Percentiles rank a stretch among this genome's conserved stretches.
phyloP scores from a whole-genome alignment of 1,140 invertebrate species.

The Psilanteris sp. region DNA sequence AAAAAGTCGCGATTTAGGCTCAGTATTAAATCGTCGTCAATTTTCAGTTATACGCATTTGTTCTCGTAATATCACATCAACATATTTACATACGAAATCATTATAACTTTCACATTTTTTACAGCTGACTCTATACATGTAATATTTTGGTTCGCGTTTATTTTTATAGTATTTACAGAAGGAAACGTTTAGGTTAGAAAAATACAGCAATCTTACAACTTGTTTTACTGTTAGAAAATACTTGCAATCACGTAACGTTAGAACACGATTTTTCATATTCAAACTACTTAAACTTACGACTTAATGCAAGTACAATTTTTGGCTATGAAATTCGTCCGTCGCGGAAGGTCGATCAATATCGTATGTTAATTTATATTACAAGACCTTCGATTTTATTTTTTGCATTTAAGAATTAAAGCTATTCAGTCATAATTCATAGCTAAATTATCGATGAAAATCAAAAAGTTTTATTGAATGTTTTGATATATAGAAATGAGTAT shows the following conservation, averaged over 20 bases:
- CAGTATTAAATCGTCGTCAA: slow-evolving; percentile 60
- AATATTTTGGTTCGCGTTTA: slow-evolving; percentile 35
- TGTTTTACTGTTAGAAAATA: slow-evolving; percentile 59
- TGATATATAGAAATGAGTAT: slow-evolving; percentile 3
- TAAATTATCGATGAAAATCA: slow-evolving; percentile 24
- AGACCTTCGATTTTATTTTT: slow-evolving; percentile 36
- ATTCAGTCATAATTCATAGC: slow-evolving; percentile 26
- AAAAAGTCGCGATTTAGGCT: slow-evolving; percentile 65
- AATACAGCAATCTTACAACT: slow-evolving; percentile 74
- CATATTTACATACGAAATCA: slow-evolving; percentile 69
- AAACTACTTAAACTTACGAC: slow-evolving; percentile 55
- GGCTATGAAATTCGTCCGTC: slow-evolving; percentile 61
- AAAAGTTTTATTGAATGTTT: slow-evolving; percentile 21
- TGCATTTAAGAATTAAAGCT: slow-evolving; percentile 24
- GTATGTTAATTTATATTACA: slow-evolving; percentile 53
- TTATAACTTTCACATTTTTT: slow-evolving; percentile 53
- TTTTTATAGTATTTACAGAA: slow-evolving; percentile 68
- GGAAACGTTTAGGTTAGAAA: slow-evolving; percentile 77
- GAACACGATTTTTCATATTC: slow-evolving; percentile 47
- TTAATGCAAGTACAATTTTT: slow-evolving; percentile 61
- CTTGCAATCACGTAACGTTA: slow-evolving; percentile 55
- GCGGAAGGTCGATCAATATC: slow-evolving; percentile 47
- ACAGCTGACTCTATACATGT: slow-evolving; percentile 53
- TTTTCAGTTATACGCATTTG: slow-evolving; percentile 28
- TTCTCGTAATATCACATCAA: slow-evolving; percentile 44